Evolutionary conservation across 2,113 vertebrate genomes (phyloP).

Genomic region (Okapia johnstoni): DNA sequence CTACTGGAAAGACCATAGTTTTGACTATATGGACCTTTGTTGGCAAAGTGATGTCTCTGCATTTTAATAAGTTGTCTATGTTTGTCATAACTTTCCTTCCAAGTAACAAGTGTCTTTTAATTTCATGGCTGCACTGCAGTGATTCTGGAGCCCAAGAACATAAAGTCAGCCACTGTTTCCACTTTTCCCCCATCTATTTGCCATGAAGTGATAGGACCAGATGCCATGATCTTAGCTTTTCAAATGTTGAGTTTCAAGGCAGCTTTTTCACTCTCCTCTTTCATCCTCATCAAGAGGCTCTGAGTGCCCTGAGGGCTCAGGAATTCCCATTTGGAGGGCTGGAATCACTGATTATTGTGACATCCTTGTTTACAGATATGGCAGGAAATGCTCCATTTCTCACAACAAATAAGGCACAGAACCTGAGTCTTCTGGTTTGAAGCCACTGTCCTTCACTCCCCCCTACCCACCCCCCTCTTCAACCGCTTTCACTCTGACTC

Average conservation of each 20-base stretch:
- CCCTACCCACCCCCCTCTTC: accelerated
- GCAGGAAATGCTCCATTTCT: not conserved
- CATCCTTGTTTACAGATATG: not conserved
- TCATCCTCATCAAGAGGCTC: not conserved
- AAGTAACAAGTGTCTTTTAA: not conserved
- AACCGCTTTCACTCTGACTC: not conserved
- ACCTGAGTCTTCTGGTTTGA: not conserved
- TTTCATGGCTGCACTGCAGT: not conserved
- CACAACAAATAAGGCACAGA: not conserved
- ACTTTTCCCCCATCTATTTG: not conserved
- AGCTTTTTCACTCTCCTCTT: not conserved
- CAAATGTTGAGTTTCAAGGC: not conserved
- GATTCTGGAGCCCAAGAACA: not conserved
- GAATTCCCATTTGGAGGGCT: not conserved
- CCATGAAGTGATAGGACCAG: not conserved
- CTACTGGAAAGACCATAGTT: not conserved
- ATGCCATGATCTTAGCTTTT: not conserved
- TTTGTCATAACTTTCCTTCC: not conserved
- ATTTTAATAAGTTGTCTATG: not conserved
- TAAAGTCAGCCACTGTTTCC: not conserved
- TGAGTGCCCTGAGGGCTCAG: not conserved
- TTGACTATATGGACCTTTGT: not conserved
- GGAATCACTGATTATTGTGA: not conserved
- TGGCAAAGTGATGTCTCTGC: not conserved
- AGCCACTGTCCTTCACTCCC: not conserved